These are phyloP conservation scores for Papilio demoleus DNA, from an alignment of 2,888 invertebrate genomes.

Conservation along the genomic window DNA sequence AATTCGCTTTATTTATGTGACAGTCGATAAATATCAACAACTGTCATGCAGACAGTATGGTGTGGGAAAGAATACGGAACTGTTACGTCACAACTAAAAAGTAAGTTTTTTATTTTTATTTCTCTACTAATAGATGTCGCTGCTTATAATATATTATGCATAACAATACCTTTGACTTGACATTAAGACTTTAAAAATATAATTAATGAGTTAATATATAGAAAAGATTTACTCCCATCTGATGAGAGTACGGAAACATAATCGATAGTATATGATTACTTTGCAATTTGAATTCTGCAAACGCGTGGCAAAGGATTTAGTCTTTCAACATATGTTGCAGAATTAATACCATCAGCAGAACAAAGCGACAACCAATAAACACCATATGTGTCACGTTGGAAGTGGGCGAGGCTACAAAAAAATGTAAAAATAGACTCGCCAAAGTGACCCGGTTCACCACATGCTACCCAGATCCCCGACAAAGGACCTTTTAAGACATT, in stretches of 20 bases:
- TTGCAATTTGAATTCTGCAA: no score
- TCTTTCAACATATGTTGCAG: conserved; percentile 43
- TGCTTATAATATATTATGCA: background rate
- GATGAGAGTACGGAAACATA: no score
- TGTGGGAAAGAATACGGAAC: conserved; percentile 33
- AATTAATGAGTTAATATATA: no score
- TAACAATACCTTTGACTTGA: background rate
- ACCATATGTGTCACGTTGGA: conserved; percentile 59
- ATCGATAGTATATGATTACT: background rate
- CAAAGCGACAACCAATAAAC: conserved; percentile 46
- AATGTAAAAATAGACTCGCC: conserved; percentile 55
- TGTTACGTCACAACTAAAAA: conserved; percentile 13
- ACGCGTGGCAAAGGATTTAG: background rate
- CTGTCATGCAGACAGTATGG: conserved; percentile 11
- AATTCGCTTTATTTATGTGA: conserved; percentile 41
- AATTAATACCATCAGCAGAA: conserved; percentile 48
- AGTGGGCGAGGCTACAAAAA: conserved; percentile 40
- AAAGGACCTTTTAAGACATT: conserved; percentile 51
- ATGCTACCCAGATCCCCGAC: conserved; percentile 48
- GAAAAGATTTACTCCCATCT: background rate
- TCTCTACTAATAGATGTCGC: background rate
- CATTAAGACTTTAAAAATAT: background rate
- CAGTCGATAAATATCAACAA: conserved; percentile 39
- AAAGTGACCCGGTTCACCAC: conserved; percentile 57
- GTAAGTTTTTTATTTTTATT: background rate